A percentile compares a stretch with the other conserved stretches of the same genome.
Evolutionary conservation across 23 tunicate species (phyloP).

Genomic region (Ciona savignyi): DNA sequence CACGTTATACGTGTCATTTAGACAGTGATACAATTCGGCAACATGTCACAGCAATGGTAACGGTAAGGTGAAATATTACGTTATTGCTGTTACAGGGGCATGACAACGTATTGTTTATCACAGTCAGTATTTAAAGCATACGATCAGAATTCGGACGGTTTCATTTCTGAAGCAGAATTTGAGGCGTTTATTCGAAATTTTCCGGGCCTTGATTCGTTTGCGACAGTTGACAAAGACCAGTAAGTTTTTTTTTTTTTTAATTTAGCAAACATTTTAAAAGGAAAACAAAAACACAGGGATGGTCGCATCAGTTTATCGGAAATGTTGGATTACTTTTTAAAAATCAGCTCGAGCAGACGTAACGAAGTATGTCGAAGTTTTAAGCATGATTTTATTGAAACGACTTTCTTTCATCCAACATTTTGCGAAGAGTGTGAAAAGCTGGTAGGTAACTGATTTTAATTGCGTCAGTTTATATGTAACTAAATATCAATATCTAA

Average conservation of each 20-base stretch:
- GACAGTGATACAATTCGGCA: conserved; percentile 70
- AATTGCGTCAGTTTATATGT: conserved; percentile 58
- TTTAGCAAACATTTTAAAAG: too few relatives aligned
- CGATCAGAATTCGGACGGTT: conserved; percentile 87
- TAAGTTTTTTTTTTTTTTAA: too few relatives aligned
- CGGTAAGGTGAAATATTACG: conserved; percentile 35
- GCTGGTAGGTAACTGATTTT: conserved; percentile 86
- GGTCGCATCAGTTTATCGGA: conserved; percentile 73
- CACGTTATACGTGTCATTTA: conserved; percentile 80
- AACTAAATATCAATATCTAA: conserved; percentile 71
- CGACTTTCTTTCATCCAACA: conserved; percentile 85
- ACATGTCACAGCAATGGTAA: conserved; percentile 89
- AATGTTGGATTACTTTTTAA: conserved; percentile 85
- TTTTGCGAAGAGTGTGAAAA: conserved; percentile 83
- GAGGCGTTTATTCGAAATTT: conserved; percentile 59
- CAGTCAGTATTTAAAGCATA: conserved; percentile 95
- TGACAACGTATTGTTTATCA: neutral
- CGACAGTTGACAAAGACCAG: conserved; percentile 80
- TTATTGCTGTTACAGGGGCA: neutral
- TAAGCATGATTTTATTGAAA: conserved; percentile 83
- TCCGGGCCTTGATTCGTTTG: conserved; percentile 80
- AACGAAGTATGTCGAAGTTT: conserved; percentile 78
- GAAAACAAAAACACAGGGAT: too few relatives aligned
- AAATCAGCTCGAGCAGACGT: conserved; percentile 58
- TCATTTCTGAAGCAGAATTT: conserved; percentile 85